These are phyloP conservation scores for Onychomys arenicola DNA, from an alignment of 2,797 vertebrate genomes.

Conservation along the genomic window DNA sequence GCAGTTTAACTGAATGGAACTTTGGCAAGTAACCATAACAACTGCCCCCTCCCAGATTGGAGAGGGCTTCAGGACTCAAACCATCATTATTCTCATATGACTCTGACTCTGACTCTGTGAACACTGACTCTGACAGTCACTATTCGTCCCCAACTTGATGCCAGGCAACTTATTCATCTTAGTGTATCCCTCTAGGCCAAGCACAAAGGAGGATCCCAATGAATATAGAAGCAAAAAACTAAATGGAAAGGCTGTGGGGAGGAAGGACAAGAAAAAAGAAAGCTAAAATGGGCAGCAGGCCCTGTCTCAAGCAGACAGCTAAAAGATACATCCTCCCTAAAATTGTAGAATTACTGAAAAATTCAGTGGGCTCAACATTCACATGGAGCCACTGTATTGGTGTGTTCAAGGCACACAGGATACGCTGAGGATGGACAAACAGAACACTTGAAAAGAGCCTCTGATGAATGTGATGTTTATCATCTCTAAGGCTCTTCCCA, in stretches of 20 bases:
- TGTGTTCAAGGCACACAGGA: neutral
- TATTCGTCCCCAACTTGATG: neutral
- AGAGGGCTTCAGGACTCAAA: neutral
- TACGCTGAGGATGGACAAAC: neutral
- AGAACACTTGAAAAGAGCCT: neutral
- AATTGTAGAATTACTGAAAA: neutral
- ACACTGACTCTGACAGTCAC: neutral
- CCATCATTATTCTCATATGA: neutral
- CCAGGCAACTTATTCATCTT: neutral
- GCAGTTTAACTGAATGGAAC: slow-evolving; percentile 82
- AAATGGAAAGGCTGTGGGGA: neutral
- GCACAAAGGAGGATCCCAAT: neutral
- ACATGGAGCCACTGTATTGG: neutral
- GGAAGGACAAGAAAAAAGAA: neutral
- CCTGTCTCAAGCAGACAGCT: neutral
- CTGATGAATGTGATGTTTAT: neutral
- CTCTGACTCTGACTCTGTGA: neutral
- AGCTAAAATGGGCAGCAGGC: neutral
- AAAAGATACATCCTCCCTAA: neutral
- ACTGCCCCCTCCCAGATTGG: neutral
- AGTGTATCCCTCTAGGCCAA: neutral
- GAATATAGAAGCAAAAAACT: neutral
- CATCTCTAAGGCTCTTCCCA: neutral
- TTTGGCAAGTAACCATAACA: neutral
- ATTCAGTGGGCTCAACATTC: neutral